Evolutionary conservation across 2,888 invertebrate genomes (phyloP).

Genomic region (Agrochola lychnidis): DNA sequence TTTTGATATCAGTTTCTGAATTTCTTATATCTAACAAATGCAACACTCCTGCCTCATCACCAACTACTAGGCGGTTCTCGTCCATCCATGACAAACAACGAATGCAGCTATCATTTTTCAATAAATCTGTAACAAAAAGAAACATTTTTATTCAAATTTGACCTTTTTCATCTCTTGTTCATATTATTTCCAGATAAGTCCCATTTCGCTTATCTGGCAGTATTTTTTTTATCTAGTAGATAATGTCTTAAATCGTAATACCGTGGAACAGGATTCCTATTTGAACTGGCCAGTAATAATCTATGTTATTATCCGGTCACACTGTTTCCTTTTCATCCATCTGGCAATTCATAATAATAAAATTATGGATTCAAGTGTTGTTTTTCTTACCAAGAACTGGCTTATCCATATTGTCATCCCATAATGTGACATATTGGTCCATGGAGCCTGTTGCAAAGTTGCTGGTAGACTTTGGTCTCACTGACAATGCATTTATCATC

Average conservation of each 20-base stretch:
- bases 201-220: too few species aligned
- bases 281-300: conserved; percentile 2
- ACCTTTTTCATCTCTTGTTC: neutral
- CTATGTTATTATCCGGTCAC: neutral
- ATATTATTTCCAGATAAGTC: neutral
- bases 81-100: conserved; percentile 85
- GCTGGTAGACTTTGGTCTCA: conserved; percentile 84
- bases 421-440: conserved; percentile 89
- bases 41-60: conserved; percentile 85
- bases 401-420: conserved; percentile 86
- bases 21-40: conserved; percentile 81
- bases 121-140: conserved; percentile 77
- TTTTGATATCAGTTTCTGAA: conserved; percentile 68
- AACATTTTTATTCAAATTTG: neutral
- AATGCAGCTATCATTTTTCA: conserved; percentile 81
- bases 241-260: neutral
- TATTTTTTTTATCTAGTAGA: neutral
- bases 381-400: conserved; percentile 78
- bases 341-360: neutral
- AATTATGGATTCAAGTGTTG: neutral
- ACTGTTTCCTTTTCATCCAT: neutral
- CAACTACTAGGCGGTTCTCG: conserved; percentile 82
- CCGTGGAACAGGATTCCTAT: neutral
- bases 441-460: conserved; percentile 89
- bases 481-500: conserved; percentile 85